A percentile compares a stretch with the other conserved stretches of the same genome.
phyloP scores from a whole-genome alignment of 2,113 vertebrate genomes.

The Poeciliopsis occidentalis region DNA sequence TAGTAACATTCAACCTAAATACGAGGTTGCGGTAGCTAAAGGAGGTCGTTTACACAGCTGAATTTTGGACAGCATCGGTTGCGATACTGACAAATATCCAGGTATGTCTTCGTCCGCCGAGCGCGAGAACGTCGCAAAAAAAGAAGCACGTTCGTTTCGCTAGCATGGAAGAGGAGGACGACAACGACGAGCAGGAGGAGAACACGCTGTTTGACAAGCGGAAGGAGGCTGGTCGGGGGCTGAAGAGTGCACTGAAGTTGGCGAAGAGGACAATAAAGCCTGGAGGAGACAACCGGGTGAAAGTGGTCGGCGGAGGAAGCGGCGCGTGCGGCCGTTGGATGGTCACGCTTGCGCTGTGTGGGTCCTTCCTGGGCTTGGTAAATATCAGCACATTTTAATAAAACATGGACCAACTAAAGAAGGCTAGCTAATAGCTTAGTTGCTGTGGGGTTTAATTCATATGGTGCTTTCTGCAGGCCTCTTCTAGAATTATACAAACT shows the following conservation, averaged over 20 bases:
- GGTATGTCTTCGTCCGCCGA: conserved; percentile 54
- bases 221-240: conserved; percentile 35
- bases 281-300: conserved; percentile 40
- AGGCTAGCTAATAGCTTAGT: too few species aligned
- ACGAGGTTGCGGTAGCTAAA: background rate
- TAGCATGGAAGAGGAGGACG: conserved; percentile 60
- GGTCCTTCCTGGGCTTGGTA: conserved; percentile 91
- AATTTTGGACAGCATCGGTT: background rate
- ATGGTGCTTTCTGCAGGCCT: too few species aligned
- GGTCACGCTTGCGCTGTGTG: conserved; percentile 81
- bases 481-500: too few species aligned
- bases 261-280: conserved; percentile 28
- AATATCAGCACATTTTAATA: conserved; percentile 6
- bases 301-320: conserved; percentile 43
- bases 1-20: background rate
- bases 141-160: conserved; percentile 86
- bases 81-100: background rate
- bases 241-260: conserved; percentile 67
- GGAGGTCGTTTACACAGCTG: too few species aligned
- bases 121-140: conserved; percentile 58
- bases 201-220: conserved; percentile 79
- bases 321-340: conserved; percentile 64
- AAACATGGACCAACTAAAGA: too few species aligned
- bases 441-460: too few species aligned
- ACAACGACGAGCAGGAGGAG: conserved; percentile 61